phyloP scores from a whole-genome alignment of 2,113 vertebrate genomes.

The Phaetusa simplex region DNA sequence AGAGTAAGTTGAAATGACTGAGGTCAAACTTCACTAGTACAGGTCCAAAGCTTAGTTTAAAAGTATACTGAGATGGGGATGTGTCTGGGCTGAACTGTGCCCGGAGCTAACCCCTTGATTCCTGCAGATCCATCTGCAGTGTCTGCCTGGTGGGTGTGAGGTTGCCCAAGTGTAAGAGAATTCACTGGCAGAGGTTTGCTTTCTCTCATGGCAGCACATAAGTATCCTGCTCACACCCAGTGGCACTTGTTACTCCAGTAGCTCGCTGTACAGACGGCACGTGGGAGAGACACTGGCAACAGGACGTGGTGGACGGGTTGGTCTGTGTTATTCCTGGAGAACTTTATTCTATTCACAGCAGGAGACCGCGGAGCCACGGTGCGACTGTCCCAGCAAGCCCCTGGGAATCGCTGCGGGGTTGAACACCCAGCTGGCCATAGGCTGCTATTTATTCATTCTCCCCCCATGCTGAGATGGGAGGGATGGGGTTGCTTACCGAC shows the following conservation, averaged over 20 bases:
- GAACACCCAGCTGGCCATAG: neutral
- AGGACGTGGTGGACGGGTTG: neutral
- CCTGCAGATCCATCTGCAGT: neutral
- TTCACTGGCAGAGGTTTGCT: neutral
- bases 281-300: neutral
- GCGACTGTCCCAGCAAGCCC: neutral
- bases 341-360: neutral
- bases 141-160: neutral
- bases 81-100: neutral
- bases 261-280: rapidly evolving
- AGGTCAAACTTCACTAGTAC: neutral
- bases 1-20: neutral
- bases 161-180: neutral
- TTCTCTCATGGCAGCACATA: rapidly evolving
- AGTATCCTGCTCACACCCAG: neutral
- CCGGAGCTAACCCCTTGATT: rapidly evolving
- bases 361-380: rapidly evolving
- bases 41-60: neutral
- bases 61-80: neutral
- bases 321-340: neutral
- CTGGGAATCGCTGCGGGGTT: neutral
- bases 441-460: neutral
- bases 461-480: neutral
- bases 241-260: neutral
- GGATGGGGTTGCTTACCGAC: neutral